phyloP scores from a whole-genome alignment of 1,140 invertebrate species.

The Plectus sambesii region DNA sequence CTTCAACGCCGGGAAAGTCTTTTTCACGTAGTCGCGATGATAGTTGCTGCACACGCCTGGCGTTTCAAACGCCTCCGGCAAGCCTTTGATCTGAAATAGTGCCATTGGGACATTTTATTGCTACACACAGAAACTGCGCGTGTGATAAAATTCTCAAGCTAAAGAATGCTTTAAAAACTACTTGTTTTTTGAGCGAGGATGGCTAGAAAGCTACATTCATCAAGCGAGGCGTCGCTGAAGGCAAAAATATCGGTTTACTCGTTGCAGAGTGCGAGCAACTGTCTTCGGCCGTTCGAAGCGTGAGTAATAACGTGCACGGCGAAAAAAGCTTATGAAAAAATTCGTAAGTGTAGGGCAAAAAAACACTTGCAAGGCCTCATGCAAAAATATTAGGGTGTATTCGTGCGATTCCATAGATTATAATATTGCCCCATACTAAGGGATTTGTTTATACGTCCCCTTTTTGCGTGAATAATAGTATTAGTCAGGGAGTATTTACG shows the following conservation, averaged over 20 bases:
- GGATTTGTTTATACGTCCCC: neutral
- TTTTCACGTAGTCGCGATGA: conserved; percentile 63
- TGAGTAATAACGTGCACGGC: no score
- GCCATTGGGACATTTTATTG: conserved; percentile 48
- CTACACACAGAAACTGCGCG: no score
- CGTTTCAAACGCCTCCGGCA: conserved; percentile 62
- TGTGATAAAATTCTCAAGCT: no score
- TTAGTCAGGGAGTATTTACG: no score
- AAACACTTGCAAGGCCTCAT: neutral
- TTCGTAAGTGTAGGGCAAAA: neutral
- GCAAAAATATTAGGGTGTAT: neutral
- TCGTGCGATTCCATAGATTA: neutral
- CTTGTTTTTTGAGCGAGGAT: neutral
- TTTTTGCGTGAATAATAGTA: no score
- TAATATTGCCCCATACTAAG: neutral
- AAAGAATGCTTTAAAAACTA: neutral
- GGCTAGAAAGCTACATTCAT: neutral
- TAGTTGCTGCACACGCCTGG: conserved; percentile 79
- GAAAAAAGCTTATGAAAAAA: neutral
- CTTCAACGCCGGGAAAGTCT: conserved; percentile 62
- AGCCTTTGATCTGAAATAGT: conserved; percentile 64
- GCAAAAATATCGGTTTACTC: neutral
- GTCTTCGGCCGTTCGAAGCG: no score
- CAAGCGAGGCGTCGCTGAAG: neutral
- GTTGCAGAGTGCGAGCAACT: neutral